These are phyloP conservation scores for Poeciliopsis infans DNA, from an alignment of 2,797 vertebrate genomes.

Conservation along the genomic window DNA sequence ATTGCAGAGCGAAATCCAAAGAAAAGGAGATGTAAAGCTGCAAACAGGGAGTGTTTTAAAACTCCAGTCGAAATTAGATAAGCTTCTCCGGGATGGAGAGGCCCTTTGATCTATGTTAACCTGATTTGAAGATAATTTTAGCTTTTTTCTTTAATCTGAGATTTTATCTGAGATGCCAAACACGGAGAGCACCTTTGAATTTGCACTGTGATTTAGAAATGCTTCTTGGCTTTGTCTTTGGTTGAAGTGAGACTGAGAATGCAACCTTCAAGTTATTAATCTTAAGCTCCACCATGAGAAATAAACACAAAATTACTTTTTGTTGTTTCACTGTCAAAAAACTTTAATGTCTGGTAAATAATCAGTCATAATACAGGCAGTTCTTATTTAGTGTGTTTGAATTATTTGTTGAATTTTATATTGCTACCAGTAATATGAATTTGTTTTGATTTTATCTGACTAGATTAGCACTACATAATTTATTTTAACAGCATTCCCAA, in stretches of 20 bases:
- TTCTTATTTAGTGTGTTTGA: not conserved
- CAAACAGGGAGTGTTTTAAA: not conserved
- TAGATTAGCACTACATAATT: not conserved
- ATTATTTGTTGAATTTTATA: slow-evolving; percentile 1
- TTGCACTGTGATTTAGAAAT: slow-evolving; percentile 33
- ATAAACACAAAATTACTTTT: slow-evolving; percentile 13
- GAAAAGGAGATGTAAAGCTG: not conserved
- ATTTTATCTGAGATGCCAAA: not conserved
- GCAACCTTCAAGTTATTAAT: slow-evolving; percentile 34
- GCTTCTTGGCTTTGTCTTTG: slow-evolving; percentile 28
- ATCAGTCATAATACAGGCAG: not conserved
- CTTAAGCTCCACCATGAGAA: slow-evolving; percentile 32
- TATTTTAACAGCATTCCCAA: not conserved
- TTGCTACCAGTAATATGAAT: not conserved
- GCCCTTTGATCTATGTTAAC: not conserved
- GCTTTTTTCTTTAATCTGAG: not conserved
- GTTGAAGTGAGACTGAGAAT: slow-evolving; percentile 42
- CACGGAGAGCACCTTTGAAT: not conserved
- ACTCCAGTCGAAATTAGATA: not conserved
- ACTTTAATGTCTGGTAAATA: slow-evolving; percentile 14
- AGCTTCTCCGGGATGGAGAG: not conserved
- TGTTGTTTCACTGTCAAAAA: slow-evolving; percentile 10
- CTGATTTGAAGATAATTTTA: not conserved
- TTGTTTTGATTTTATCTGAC: not conserved
- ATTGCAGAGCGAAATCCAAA: slow-evolving; percentile 4